Conservation (phyloP, 2,797 vertebrate genomes). For the Psittacula derbiana region DNA sequence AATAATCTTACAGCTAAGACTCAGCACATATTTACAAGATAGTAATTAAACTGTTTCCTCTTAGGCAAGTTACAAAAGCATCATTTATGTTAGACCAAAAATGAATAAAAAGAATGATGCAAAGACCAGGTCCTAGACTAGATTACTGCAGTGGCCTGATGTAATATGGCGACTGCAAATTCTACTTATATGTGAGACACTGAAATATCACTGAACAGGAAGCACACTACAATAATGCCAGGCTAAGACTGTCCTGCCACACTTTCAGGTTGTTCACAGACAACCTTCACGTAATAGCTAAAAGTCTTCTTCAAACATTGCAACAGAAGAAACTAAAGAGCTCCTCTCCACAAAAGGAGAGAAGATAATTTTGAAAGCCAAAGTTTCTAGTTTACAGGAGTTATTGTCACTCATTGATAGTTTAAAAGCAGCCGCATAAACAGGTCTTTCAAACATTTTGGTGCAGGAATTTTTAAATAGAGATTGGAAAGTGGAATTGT, state of each 20-base stretch:
- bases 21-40: neutral
- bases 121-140: neutral
- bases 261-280: neutral
- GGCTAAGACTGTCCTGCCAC: neutral
- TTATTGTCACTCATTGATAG: neutral
- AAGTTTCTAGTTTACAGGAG: neutral
- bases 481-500: neutral
- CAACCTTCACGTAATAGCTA: neutral
- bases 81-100: neutral
- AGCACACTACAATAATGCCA: neutral
- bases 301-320: neutral
- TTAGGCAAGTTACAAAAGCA: neutral
- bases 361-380: neutral
- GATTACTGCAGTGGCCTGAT: neutral
- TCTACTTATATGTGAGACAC: neutral
- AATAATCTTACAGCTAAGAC: neutral
- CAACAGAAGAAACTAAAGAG: neutral
- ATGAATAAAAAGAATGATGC: neutral
- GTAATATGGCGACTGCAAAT: neutral
- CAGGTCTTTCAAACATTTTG: neutral
- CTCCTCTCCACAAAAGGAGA: neutral
- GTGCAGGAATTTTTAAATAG: neutral
- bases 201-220: neutral
- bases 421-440: neutral
- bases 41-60: neutral